Conservation (phyloP, 1,140 invertebrate species). For the Pseudomyrmex sp. region DNA sequence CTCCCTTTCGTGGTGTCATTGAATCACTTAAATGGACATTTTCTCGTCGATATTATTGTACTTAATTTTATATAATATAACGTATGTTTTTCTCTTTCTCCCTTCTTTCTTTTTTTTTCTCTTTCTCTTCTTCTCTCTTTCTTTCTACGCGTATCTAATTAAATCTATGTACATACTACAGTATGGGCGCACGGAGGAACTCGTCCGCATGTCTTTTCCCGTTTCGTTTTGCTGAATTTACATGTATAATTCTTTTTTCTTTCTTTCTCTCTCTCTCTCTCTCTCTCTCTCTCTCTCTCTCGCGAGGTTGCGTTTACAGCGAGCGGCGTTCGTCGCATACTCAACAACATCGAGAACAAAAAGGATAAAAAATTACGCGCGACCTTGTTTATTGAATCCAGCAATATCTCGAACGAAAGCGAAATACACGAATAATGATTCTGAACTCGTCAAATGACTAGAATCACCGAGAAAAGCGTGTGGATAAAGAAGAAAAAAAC, state of each 20-base stretch:
- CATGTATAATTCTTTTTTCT: conserved; percentile 34
- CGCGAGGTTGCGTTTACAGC: conserved; percentile 9
- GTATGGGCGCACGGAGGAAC: conserved; percentile 79
- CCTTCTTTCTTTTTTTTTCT: conserved; percentile 55
- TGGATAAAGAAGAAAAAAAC: conserved; percentile 26
- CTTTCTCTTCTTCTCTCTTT: conserved; percentile 62
- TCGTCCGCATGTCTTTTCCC: conserved; percentile 78
- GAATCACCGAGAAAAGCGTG: conserved; percentile 45
- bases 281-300: no score
- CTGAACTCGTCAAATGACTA: conserved; percentile 51
- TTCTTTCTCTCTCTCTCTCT: no score
- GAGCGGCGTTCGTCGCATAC: not conserved
- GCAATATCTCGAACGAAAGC: not conserved
- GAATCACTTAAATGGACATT: conserved; percentile 73
- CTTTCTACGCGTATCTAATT: conserved; percentile 77
- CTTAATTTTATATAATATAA: conserved; percentile 67
- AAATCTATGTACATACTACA: conserved; percentile 80
- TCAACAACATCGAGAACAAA: conserved; percentile 32
- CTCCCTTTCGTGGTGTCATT: conserved; percentile 51
- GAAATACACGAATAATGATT: conserved; percentile 7
- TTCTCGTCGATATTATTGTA: conserved; percentile 70
- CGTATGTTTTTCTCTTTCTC: conserved; percentile 58
- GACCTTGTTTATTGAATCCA: not conserved
- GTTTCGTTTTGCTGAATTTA: conserved; percentile 70
- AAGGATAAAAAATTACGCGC: not conserved